Conservation (phyloP, 2,113 vertebrate species). For the Istiophorus platypterus region DNA sequence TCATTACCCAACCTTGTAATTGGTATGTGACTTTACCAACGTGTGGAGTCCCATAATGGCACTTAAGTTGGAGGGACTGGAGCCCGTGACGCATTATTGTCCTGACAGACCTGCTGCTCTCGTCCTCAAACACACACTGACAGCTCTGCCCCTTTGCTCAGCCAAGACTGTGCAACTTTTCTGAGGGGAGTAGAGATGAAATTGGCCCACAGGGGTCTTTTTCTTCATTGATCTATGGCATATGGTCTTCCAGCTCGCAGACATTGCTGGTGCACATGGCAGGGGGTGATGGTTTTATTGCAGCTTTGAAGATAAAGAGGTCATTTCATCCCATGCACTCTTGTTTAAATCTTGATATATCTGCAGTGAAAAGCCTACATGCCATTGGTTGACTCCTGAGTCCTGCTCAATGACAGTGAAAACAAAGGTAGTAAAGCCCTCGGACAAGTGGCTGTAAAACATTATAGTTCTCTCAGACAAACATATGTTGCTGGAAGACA, state of each 20-base stretch:
- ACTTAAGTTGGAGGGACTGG: constrained; percentile 42
- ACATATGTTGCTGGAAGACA: not conserved
- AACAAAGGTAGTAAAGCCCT: constrained; percentile 23
- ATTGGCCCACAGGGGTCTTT: constrained; percentile 23
- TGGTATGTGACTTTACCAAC: constrained; percentile 57
- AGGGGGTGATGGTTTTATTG: constrained; percentile 26
- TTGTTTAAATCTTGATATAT: constrained; percentile 5
- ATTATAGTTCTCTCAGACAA: constrained; percentile 1
- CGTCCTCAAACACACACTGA: constrained; percentile 2
- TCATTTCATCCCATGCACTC: not conserved
- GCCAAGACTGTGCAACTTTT: not conserved
- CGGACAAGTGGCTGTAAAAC: constrained; percentile 34
- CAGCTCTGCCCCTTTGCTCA: constrained; percentile 23
- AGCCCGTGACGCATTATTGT: constrained; percentile 41
- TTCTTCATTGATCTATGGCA: constrained; percentile 29
- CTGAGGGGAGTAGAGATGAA: constrained; percentile 15
- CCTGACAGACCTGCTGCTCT: constrained; percentile 56
- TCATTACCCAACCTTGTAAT: constrained; percentile 59
- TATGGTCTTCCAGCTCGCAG: constrained; percentile 6
- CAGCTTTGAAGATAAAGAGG: constrained; percentile 29
- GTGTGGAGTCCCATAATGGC: constrained; percentile 52
- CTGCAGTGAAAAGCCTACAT: not conserved
- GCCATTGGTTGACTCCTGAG: not conserved
- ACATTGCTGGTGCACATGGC: not conserved
- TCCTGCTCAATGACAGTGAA: not conserved